phyloP scores from a whole-genome alignment of 1,140 invertebrate genomes.

The Cotesia vestalis region DNA sequence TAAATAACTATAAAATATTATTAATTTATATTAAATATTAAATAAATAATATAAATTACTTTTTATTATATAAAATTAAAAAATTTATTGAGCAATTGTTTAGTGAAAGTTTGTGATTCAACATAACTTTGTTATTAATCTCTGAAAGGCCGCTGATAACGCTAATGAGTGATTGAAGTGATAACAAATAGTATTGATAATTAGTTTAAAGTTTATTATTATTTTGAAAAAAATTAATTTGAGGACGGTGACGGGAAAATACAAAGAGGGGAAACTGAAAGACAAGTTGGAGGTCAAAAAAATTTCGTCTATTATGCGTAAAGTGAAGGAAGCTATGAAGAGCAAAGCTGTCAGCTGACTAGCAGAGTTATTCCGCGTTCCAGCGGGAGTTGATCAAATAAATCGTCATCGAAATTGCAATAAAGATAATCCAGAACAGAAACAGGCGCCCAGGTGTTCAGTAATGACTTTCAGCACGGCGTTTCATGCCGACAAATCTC shows the following conservation, averaged over 20 bases:
- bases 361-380: conserved; percentile 50
- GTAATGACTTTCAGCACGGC: conserved; percentile 57
- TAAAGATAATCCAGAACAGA: conserved; percentile 28
- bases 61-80: too few species aligned
- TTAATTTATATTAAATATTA: too few species aligned
- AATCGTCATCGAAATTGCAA: conserved; percentile 21
- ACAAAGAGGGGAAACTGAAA: conserved; percentile 10
- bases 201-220: too few species aligned
- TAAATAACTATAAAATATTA: too few species aligned
- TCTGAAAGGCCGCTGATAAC: too few species aligned
- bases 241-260: conserved; percentile 2
- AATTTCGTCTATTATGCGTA: conserved; percentile 47
- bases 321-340: conserved; percentile 49
- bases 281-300: conserved; percentile 23
- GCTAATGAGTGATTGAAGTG: too few species aligned
- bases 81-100: too few species aligned
- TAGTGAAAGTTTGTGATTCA: too few species aligned
- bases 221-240: neutral
- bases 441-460: conserved; percentile 40
- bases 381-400: conserved; percentile 32
- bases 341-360: conserved; percentile 56
- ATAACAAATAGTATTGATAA: too few species aligned
- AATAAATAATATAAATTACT: too few species aligned
- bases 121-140: too few species aligned
- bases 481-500: conserved; percentile 52